Percentiles rank a stretch among this genome's conserved stretches.
phyloP scores from a whole-genome alignment of 37 sponge, comb jelly and placozoan genomes.

The Bolinopsis microptera region DNA sequence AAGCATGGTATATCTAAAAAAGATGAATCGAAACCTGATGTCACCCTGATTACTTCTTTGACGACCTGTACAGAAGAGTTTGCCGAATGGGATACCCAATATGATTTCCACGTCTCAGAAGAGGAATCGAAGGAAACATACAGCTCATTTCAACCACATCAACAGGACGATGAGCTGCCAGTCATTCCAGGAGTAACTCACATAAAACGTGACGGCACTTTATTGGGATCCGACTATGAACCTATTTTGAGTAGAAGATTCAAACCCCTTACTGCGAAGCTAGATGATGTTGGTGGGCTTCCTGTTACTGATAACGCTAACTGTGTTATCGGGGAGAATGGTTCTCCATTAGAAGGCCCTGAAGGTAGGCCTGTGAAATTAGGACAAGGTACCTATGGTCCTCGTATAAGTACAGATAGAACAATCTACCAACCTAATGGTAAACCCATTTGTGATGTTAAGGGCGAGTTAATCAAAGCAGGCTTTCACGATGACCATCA shows the following conservation, averaged over 20 bases:
- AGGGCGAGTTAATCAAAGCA: not conserved
- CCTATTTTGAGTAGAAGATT: not conserved
- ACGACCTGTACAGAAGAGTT: too few relatives aligned
- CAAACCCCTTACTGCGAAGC: not conserved
- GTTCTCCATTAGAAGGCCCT: not conserved
- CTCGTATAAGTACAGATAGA: not conserved
- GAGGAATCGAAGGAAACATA: too few relatives aligned
- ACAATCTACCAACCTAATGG: not conserved
- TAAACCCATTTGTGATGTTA: not conserved
- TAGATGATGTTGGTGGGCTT: not conserved
- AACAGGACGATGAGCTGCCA: too few relatives aligned
- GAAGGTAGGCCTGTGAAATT: not conserved
- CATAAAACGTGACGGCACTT: not conserved
- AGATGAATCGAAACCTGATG: too few relatives aligned
- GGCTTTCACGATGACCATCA: not conserved
- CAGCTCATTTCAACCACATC: too few relatives aligned
- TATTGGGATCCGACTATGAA: not conserved
- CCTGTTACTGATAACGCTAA: not conserved
- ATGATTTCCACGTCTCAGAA: too few relatives aligned
- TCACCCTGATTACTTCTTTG: too few relatives aligned
- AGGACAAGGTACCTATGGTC: conserved; percentile 32
- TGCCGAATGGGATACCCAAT: too few relatives aligned
- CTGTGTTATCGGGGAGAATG: not conserved
- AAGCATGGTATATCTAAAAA: too few relatives aligned
- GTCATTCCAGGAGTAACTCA: not conserved